Base-by-base conservation (phyloP, 2,888 invertebrate genomes). In the Mythimna lalbum region DNA sequence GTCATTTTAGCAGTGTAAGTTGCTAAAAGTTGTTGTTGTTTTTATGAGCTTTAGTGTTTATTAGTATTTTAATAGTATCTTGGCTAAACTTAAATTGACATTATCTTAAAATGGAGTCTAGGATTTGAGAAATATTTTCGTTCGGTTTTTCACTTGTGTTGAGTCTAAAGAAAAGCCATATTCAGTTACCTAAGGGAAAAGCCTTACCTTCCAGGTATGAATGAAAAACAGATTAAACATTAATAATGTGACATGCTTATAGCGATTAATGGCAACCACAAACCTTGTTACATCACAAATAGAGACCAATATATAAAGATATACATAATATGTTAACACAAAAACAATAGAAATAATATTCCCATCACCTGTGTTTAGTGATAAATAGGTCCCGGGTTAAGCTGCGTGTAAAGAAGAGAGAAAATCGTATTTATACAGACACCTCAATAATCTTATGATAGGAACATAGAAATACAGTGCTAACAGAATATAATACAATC, bases 321-420 rank as follows among this genome's bases (percentile, higher is more conserved):
- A 74, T 61, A 79, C 7, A 49, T 80, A 68, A 73, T 66, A 84
- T 3, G 68, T 68, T 78, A 80, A 87, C 84, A 90, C 86, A 86
- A 89, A 91, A 90, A 91, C 89, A 89, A 90, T 87, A 93, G 78
- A 91, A 93, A 93, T 90, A 92, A 91, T 92, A 93, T 88, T 93
- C 94, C 95, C 94, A 90, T 96, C 96, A 96, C 96, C 96, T 96
- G 96, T 87, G 90, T 94, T 95, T 96, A 96, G 93, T 96, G 96
- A 95, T 96, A 96, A 89, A 96, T 95, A 95, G 95, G 93, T 95
- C 96, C 96, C 95, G 95, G 94, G 93, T 96, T 96, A 96, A 95
- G 96, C 96, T 96, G 96, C 96, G 88, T 96, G 96, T 95, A 96
- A 96, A 96, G 94, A 95, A 95, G 94, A 96, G 92, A 95, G 92